Base-by-base conservation (phyloP, 2,113 vertebrate genomes). In the Cyrtonyx montezumae region DNA sequence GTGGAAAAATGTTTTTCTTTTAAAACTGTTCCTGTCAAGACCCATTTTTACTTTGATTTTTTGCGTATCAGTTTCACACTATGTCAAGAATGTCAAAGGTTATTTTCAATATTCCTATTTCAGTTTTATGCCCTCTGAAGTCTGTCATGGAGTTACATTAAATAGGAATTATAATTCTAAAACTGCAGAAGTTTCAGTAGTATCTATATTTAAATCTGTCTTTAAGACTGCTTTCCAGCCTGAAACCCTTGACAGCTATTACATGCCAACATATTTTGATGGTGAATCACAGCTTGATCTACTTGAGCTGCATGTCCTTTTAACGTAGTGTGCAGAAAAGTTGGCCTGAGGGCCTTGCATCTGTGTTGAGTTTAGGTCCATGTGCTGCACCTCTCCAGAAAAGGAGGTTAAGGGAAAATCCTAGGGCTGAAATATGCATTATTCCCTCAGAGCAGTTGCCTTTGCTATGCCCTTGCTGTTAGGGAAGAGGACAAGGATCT, bases 291-390 rank as follows among this genome's bases (percentile, higher is more conserved):
- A 12, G 19, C 68, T 69, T 79, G 53, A 11, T 58, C n/a, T 40
- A 13, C 40, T 84, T 62, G 53, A 10, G 18, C 26, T 26, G 9
- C 7, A 3, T 26, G 62, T 40, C n/a, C 22, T 34, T 66, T 37
- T 21, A 22, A 13, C 1, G 3, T 16, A 28, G 56, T 37, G 36
- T 16, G 15, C 11, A 2, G 18, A 36, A 65, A 45, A 71, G 1
- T 4, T 18, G 10, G 19, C 13, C 37, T 4, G 0, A 7, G 43
- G 36, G n/a, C 34, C 18, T 34, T 2, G 0, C 5, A 16, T 42
- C 15, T 22, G 4, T 66, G 26, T 40, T 26, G 28, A 43, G 68
- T 16, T 36, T 66, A 73, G 30, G 19, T 25, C 67, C 58, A 73
- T 71, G 42, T 9, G 5, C 11, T 28, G 37, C 37, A 19, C 37